Conservation (phyloP, 1,140 invertebrate genomes). For the Zaprionus lachaisei region DNA sequence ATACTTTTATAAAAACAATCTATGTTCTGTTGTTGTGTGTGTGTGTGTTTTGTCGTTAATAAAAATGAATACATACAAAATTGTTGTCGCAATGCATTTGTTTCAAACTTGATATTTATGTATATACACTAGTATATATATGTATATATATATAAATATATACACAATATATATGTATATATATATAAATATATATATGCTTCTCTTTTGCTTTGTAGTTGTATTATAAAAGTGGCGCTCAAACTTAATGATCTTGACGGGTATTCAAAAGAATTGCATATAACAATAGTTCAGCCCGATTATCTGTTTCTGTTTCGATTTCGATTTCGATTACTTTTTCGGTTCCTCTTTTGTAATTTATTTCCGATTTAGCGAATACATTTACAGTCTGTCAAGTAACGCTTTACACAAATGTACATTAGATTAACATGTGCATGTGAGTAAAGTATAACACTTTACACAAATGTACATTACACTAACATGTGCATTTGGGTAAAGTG, state of each 20-base stretch:
- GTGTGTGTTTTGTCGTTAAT: slow-evolving; percentile 55
- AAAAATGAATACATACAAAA: slow-evolving; percentile 84
- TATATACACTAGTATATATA: slow-evolving; percentile 43
- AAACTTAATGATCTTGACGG: slow-evolving; percentile 56
- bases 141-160: slow-evolving; percentile 61
- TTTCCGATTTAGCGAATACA: slow-evolving; percentile 41
- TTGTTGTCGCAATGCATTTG: slow-evolving; percentile 57
- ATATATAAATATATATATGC: slow-evolving; percentile 46
- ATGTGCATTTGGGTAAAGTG: no score
- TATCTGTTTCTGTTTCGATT: slow-evolving; percentile 14
- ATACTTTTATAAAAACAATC: slow-evolving; percentile 81
- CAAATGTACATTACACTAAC: no score
- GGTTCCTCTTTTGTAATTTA: slow-evolving; percentile 46
- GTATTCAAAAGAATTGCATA: slow-evolving; percentile 47
- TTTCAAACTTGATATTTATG: slow-evolving; percentile 56
- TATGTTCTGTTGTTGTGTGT: slow-evolving; percentile 47
- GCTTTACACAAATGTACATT: no score
- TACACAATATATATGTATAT: slow-evolving; percentile 58
- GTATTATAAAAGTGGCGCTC: slow-evolving; percentile 56
- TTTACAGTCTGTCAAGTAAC: slow-evolving; percentile 1
- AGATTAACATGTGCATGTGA: no score
- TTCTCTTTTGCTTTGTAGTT: slow-evolving; percentile 25
- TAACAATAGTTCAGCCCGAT: slow-evolving; percentile 43
- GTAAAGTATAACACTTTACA: no score
- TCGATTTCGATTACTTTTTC: slow-evolving; percentile 26